Conservation (phyloP, 2,797 vertebrate genomes). For the Danio jaintianensis region DNA sequence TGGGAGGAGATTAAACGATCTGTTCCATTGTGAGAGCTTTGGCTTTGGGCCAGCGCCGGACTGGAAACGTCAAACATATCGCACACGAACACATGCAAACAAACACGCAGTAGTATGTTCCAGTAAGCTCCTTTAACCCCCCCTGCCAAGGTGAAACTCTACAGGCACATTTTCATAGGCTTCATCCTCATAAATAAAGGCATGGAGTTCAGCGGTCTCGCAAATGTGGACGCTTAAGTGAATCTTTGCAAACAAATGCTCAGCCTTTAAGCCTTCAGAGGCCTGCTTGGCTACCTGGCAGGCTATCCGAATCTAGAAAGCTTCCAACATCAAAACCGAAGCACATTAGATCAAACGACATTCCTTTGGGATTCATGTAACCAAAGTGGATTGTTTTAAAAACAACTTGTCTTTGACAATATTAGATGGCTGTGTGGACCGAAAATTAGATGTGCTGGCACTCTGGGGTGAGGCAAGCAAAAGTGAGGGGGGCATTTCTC, state of each 20-base stretch:
- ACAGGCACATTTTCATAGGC: background rate
- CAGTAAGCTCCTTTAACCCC: slow-evolving; percentile 18
- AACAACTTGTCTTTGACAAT: slow-evolving; percentile 25
- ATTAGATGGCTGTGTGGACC: slow-evolving; percentile 24
- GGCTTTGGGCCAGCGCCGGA: slow-evolving; percentile 36
- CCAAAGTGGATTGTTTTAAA: slow-evolving; percentile 24
- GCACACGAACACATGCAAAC: slow-evolving; percentile 43
- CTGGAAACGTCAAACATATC: slow-evolving; percentile 62
- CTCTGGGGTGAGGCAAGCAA: background rate
- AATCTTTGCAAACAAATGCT: slow-evolving; percentile 39
- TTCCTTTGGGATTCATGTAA: slow-evolving; percentile 31
- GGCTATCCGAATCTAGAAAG: slow-evolving; percentile 29
- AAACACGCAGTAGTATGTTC: slow-evolving; percentile 35
- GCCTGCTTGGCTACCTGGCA: slow-evolving; percentile 19
- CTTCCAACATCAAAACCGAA: slow-evolving; percentile 25
- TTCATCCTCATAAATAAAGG: slow-evolving; percentile 41
- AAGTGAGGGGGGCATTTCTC: background rate
- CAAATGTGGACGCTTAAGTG: slow-evolving; percentile 25
- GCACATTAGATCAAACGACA: slow-evolving; percentile 24
- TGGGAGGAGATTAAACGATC: slow-evolving; percentile 56
- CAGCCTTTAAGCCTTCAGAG: slow-evolving; percentile 28
- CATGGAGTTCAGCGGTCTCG: background rate
- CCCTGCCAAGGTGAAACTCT: slow-evolving; percentile 32
- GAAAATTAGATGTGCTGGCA: slow-evolving; percentile 46
- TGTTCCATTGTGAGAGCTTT: slow-evolving; percentile 54